Base-by-base conservation (phyloP, 2,888 invertebrate genomes). In the Andrena hattorfiana region DNA sequence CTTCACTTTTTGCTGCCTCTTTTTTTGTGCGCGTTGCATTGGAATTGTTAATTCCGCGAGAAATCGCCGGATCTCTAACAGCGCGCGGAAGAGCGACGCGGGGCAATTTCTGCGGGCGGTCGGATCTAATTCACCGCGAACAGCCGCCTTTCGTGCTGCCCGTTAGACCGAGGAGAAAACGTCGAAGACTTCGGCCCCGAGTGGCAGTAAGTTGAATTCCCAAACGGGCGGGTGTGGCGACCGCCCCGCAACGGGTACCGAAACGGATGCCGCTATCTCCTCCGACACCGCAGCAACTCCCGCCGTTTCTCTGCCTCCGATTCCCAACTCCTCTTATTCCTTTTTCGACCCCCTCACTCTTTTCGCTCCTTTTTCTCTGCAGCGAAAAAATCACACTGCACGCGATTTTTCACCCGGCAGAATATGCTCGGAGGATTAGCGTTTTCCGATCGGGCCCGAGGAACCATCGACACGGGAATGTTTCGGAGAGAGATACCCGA, bases 221-320 rank as follows among this genome's bases (percentile, higher is more conserved):
- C 93, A 93, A 94, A 94, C 94, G 94, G 94, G 94, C 94, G 94
- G 94, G 94, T 94, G 93, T 94, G 93, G 93, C 92, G 93, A 91
- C 86, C 93, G 93, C 91, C 93, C 93, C 93, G 93, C 92, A 90
- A 92, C 92, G 92, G 93, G 89, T 91, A 92, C 89, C 90, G 89
- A 90, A 93, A 92, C 91, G 91, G 90, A 91, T 89, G 88, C 92
- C 89, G 88, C 89, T 87, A 83, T 86, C 86, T 83, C 85, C 81
- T 63, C 77, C 77, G 77, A 77, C 83, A 81, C 85, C 77, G 68
- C 70, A 59, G 66, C 81, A 68, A 64, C 81, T 81, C 69, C 73
- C 78, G 28, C 64, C 56, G 72, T 74, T 69, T 76, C 59, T 59
- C 80, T 42, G 68, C n/a, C 28, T 59, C n/a, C 56, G 32, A 49